A percentile compares a stretch with the other conserved stretches of the same genome.
Evolutionary conservation across 1,140 invertebrate genomes (phyloP).

Genomic region (Neelides sp.): DNA sequence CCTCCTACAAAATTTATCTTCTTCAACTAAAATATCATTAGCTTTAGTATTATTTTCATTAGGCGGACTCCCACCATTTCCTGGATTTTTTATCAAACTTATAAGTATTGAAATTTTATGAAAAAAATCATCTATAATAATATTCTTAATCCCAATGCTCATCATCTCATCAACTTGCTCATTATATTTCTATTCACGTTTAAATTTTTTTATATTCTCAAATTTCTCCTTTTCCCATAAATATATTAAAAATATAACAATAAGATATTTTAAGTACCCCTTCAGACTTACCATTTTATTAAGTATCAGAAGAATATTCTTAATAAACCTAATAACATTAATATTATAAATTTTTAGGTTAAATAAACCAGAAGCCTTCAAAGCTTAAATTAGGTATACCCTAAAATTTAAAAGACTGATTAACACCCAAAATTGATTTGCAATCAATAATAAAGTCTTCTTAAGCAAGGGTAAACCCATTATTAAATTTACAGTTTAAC

Average conservation of each 20-base stretch:
- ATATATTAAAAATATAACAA: constrained; percentile 4
- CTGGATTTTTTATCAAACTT: constrained; percentile 24
- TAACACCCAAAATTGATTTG: constrained; percentile 18
- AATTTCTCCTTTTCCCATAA: constrained; percentile 2
- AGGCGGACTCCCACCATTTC: constrained; percentile 22
- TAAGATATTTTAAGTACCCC: constrained; percentile 1
- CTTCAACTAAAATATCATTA: constrained; percentile 5
- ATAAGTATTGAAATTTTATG: constrained; percentile 6
- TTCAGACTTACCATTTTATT: no score
- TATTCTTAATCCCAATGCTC: constrained; percentile 3
- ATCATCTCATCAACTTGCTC: constrained; percentile 10
- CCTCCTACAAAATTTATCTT: neutral
- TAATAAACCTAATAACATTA: no score
- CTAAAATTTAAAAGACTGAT: constrained; percentile 18
- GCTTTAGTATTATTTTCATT: constrained; percentile 21
- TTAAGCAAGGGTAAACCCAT: constrained; percentile 7
- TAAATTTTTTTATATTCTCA: constrained; percentile 4
- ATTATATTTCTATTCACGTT: neutral
- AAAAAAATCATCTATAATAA: constrained; percentile 3
- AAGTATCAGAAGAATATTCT: constrained; percentile 3
- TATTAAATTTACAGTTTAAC: constrained; percentile 30
- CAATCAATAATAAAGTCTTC: constrained; percentile 15
- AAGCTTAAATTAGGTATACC: constrained; percentile 15
- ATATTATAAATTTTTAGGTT: constrained; percentile 25
- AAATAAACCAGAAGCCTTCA: constrained; percentile 28